Base-by-base conservation (phyloP, 30 jellyfish, hydroid and myxozoan species). In the Cassiopea andromeda region DNA sequence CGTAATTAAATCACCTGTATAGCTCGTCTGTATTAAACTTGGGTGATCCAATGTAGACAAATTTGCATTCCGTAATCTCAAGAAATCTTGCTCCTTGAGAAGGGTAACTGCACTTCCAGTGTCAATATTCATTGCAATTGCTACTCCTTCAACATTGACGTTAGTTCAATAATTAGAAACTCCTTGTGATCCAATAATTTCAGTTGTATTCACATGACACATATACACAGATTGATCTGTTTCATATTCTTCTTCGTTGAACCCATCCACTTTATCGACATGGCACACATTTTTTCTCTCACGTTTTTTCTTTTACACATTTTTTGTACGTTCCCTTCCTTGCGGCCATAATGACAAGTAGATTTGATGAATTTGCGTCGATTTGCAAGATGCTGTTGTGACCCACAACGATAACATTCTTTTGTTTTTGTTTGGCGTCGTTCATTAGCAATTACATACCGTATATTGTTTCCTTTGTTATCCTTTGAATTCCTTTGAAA, bases 281-380 rank as follows among this genome's bases (percentile, higher is more conserved):
- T 75, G 84, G 60, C 57, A 75, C 13, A 18, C 48, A 7, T 75
- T 75, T 75, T 75, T 75, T 75, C 84, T 75, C 84, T 48, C 60
- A 75, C 84, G 67, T 75, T 75, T 75, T 75, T 75, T 75, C 84
- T 78, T 78, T 48, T 44, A 54, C 49, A 49, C 49, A 76, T 38
- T 81, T 81, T 64, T 64, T 81, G 90, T 66, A 81, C 58, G 66
- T 81, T 88, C 90, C 75, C 83, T 59, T 81, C 90, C 90, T 81
- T 81, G 15, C 84, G 75, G 90, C 84, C 10, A 66, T 57, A 59
- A 81, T 81, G 90, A 61, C 83, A 81, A 57, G 66, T 81, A 58
- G 83, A 81, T 81, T 81, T 59, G 64, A 81, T 81, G 60, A 81
- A 81, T 57, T 81, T 81, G 75, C 66, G 60, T 81, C 85, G 83